Base-by-base conservation (phyloP, 2,797 vertebrate genomes). In the Oryzias sinensis region DNA sequence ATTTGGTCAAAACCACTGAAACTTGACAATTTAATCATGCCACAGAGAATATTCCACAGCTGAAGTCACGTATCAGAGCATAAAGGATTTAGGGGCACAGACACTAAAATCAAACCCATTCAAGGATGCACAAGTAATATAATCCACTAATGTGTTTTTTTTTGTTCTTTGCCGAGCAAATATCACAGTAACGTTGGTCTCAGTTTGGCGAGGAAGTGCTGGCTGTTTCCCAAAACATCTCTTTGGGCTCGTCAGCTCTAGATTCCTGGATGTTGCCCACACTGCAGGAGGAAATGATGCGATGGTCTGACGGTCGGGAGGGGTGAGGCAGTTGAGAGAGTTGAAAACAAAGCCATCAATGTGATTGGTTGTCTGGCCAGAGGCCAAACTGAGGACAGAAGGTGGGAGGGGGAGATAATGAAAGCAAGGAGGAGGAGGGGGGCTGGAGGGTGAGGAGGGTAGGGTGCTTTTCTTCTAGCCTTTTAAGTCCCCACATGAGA, bases 321-420 rank as follows among this genome's bases (percentile, higher is more conserved):
- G 74, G 70, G 29, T 65, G 72, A 56, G 67, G 59, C 57, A 75
- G 57, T 58, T 57, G 79, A 74, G 71, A 60, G 78, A 82, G 78
- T 65, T 78, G 84, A 86, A 90, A 87, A 88, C 87, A 89, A 87
- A 88, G 79, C 77, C 74, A 83, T 90, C 89, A 88, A 72, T 65
- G 68, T 88, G 85, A 91, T 89, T 90, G 88, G 88, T 70, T 86
- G 77, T 87, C 84, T 92, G 91, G 89, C 88, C 70, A 33, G 65
- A 69, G 77, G 87, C 90, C 89, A 91, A 86, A 76, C 62, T 4
- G 51, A 70, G 74, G 71, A 79, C 70, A 74, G 84, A 73, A 65
- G 69, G 70, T 66, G 57, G 59, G 51, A 68, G 79, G 55, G 60
- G 47, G 62, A 27, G 66, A 44, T 40, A 59, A 72, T 48, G 67